A percentile compares a stretch with the other conserved stretches of the same genome.
These are phyloP conservation scores for Apistogramma diplotaenia DNA, from an alignment of 2,113 vertebrate genomes.

Conservation along the genomic window DNA sequence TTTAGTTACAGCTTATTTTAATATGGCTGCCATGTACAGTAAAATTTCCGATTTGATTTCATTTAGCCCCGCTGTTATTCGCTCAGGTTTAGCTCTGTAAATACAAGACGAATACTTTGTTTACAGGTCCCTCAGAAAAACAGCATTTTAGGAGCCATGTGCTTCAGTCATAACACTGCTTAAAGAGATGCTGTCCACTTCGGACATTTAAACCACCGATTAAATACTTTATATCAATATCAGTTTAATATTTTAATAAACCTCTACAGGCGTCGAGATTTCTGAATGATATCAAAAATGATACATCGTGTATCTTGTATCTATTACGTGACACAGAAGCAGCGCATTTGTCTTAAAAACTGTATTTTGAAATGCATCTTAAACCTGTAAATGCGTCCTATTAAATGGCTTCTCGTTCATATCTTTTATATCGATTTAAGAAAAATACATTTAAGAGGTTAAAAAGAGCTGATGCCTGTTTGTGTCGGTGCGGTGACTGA, in stretches of 20 bases:
- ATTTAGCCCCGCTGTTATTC: not conserved
- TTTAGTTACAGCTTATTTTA: constrained; percentile 1
- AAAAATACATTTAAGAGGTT: not conserved
- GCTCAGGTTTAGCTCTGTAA: not conserved
- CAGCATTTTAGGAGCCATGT: not conserved
- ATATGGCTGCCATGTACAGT: not conserved
- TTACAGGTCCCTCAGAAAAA: not conserved
- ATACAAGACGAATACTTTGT: not conserved
- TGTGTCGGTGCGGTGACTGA: constrained; percentile 54
- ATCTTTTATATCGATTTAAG: not conserved
- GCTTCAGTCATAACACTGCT: not conserved
- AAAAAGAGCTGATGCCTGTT: not conserved
- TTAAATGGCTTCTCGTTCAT: not conserved
- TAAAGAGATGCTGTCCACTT: not conserved
- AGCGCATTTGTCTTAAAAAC: not conserved
- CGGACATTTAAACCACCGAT: not conserved
- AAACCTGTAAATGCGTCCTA: not conserved
- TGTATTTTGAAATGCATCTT: not conserved
- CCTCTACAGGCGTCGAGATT: not conserved
- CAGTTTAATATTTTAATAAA: not conserved
- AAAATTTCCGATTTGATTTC: not conserved
- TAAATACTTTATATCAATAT: not conserved
- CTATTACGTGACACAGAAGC: not conserved
- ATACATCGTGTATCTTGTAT: not conserved
- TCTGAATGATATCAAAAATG: not conserved